Conservation (phyloP, 2,888 invertebrate species). For the Hyposoter dolosus region DNA sequence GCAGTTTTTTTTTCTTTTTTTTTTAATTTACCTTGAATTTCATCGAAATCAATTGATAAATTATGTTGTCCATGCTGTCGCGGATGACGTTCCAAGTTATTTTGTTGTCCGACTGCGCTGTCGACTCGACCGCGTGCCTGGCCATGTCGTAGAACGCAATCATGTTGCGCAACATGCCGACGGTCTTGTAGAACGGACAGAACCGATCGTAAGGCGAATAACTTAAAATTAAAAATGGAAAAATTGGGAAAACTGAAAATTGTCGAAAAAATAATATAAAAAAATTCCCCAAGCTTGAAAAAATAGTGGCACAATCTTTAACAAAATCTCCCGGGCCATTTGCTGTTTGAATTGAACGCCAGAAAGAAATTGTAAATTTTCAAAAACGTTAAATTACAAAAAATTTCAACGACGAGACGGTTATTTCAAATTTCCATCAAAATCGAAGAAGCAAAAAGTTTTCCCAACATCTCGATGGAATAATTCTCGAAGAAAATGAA, state of each 20-base stretch:
- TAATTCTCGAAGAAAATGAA: too few species aligned
- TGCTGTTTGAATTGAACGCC: too few species aligned
- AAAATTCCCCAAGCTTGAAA: too few species aligned
- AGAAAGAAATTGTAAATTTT: too few species aligned
- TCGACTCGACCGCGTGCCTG: slow-evolving; percentile 98
- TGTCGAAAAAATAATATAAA: too few species aligned
- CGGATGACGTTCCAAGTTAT: slow-evolving; percentile 99
- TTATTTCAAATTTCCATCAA: too few species aligned
- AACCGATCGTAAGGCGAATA: slow-evolving; percentile 97
- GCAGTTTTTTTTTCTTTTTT: background rate
- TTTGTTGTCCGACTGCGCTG: slow-evolving; percentile 99
- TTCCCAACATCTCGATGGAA: too few species aligned
- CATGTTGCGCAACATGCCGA: slow-evolving; percentile 99
- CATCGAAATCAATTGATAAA: slow-evolving; percentile 99
- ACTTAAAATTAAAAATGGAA: slow-evolving; percentile 81
- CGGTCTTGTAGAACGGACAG: slow-evolving; percentile 99
- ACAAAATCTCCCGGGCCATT: background rate
- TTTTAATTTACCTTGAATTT: slow-evolving; percentile 94
- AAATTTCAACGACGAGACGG: too few species aligned
- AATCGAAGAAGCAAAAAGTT: too few species aligned
- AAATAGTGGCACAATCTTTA: too few species aligned
- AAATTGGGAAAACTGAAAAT: slow-evolving; percentile 7
- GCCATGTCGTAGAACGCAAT: slow-evolving; percentile 99
- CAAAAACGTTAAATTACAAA: too few species aligned
- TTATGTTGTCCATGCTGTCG: slow-evolving; percentile 97